phyloP scores from a whole-genome alignment of 1,140 invertebrate genomes.

The Ceratosolen fusciceps region DNA sequence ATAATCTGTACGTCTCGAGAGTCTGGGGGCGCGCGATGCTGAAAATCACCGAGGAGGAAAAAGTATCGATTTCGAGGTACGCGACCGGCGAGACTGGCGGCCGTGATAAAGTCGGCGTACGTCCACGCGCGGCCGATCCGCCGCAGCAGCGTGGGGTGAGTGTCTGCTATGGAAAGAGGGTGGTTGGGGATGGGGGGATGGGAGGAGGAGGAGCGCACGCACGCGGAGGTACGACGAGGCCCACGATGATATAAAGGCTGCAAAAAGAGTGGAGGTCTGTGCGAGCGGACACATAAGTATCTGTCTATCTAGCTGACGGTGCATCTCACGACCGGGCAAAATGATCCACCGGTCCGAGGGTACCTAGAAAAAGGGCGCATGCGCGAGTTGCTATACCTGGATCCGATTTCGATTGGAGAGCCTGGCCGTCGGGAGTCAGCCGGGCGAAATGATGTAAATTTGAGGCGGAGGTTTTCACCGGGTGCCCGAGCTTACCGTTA shows the following conservation, averaged over 20 bases:
- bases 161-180: no score
- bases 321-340: neutral
- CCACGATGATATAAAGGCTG: no score
- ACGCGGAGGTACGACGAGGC: no score
- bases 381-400: slow-evolving; percentile 7
- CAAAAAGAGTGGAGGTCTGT: no score
- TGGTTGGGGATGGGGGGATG: neutral
- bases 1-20: neutral
- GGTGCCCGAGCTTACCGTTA: slow-evolving; percentile 41
- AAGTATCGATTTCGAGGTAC: slow-evolving; percentile 18
- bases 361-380: neutral
- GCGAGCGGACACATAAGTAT: no score
- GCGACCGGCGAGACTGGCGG: neutral
- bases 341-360: slow-evolving; percentile 6
- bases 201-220: neutral
- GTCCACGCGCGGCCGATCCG: neutral
- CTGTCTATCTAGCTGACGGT: slow-evolving; percentile 35
- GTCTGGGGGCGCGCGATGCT: neutral
- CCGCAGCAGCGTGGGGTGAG: no score
- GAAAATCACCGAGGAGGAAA: neutral
- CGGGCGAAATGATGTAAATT: slow-evolving; percentile 44
- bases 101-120: neutral
- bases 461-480: slow-evolving; percentile 26
- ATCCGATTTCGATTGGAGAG: slow-evolving; percentile 33
- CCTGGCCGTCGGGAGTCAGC: slow-evolving; percentile 18